Percentiles rank a stretch among this genome's conserved stretches.
Conservation (phyloP, 2,113 vertebrate species). For the Sceloporus tristichus region DNA sequence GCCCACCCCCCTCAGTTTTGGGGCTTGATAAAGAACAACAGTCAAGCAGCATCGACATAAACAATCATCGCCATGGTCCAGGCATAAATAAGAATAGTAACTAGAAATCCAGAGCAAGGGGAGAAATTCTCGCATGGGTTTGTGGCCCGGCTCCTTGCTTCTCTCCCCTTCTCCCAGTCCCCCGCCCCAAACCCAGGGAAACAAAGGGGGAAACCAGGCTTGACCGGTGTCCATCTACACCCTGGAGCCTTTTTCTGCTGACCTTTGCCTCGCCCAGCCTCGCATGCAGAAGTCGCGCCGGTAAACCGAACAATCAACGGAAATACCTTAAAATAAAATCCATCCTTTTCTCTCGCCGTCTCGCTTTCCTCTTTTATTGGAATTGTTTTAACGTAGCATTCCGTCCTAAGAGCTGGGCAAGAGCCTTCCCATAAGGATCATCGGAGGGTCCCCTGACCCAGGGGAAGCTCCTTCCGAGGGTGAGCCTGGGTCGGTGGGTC, state of each 20-base stretch:
- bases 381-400: slow-evolving; percentile 75
- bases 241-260: slow-evolving; percentile 81
- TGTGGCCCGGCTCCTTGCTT: slow-evolving; percentile 56
- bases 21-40: slow-evolving; percentile 60
- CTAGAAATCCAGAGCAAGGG: slow-evolving; percentile 40
- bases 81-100: slow-evolving; percentile 57
- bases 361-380: not conserved
- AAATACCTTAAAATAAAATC: slow-evolving; percentile 99
- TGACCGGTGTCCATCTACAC: slow-evolving; percentile 72
- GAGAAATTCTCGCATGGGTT: slow-evolving; percentile 60
- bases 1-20: slow-evolving; percentile 35
- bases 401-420: slow-evolving; percentile 79
- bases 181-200: slow-evolving; percentile 74
- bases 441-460: slow-evolving; percentile 78
- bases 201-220: slow-evolving; percentile 78
- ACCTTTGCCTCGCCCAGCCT: slow-evolving; percentile 88
- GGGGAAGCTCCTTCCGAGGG: slow-evolving; percentile 73
- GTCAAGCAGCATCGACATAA: slow-evolving; percentile 49
- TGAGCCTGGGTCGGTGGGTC: slow-evolving; percentile 67
- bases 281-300: slow-evolving; percentile 87
- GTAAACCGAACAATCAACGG: slow-evolving; percentile 97
- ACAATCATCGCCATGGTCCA: not conserved
- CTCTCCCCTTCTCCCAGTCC: slow-evolving; percentile 61
- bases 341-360: slow-evolving; percentile 83
- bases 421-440: slow-evolving; percentile 80